Evolutionary conservation across 2,797 vertebrate species (phyloP).

Genomic region (Typhlichthys eigenmanni): DNA sequence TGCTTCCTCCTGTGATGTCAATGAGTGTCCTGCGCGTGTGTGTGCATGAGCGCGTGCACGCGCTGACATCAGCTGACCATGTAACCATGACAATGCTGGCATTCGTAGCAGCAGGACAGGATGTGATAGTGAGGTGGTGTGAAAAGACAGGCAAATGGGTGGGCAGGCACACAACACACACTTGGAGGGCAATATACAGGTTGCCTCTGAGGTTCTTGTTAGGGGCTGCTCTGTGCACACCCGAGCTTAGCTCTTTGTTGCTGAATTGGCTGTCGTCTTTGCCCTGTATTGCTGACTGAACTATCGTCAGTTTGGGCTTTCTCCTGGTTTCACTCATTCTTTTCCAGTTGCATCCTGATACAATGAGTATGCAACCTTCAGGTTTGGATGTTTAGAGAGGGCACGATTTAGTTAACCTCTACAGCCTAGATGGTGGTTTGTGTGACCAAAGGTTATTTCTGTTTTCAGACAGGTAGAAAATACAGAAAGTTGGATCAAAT

Average conservation of each 20-base stretch:
- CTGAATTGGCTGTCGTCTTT: background rate
- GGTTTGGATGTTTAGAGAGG: no score
- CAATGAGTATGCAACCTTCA: background rate
- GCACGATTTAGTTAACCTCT: no score
- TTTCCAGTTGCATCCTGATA: background rate
- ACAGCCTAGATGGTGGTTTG: no score
- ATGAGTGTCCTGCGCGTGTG: constrained; percentile 16
- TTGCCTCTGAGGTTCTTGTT: background rate
- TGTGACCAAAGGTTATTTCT: no score
- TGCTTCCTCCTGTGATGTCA: constrained; percentile 34
- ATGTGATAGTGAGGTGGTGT: constrained; percentile 30
- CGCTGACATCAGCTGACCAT: constrained; percentile 43
- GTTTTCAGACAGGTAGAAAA: no score
- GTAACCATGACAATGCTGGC: constrained; percentile 43
- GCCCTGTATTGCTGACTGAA: constrained; percentile 27
- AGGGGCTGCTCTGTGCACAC: constrained; percentile 14
- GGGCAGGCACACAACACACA: no score
- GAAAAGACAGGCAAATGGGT: constrained; percentile 12
- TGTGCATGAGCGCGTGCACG: background rate
- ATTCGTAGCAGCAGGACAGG: constrained; percentile 38
- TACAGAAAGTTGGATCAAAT: no score
- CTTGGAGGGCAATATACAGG: no score
- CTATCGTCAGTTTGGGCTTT: background rate
- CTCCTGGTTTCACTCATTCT: background rate
- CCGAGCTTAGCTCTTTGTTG: constrained; percentile 13